Evolutionary conservation across 2,113 vertebrate species (phyloP), one percentile per base, ranked within the genome.

Genomic region (Melanerpes formicivorus): DNA sequence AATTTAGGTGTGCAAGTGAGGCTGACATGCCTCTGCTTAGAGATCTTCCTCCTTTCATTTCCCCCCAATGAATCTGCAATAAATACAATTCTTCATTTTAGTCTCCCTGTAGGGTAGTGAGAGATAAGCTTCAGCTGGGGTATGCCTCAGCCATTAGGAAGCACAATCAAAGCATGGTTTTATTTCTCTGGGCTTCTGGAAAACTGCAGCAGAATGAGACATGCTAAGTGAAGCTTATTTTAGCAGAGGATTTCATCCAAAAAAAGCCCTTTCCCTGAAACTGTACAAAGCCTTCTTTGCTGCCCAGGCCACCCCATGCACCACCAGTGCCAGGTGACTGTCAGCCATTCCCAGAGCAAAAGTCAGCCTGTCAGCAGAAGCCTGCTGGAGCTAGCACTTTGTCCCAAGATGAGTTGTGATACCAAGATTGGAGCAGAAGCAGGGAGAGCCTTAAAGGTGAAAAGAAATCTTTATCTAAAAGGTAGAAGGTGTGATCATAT

Each of bases 271-370:
- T 71, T 80, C 60, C 46, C 37, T 4, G 1, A 83, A 86, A 67
- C 50, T 0, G 0, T 30, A 67, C 26, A 30, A 52, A 54, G 48
- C 1, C 0, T 1, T 6, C 17, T 22, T 60, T 54, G 27, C 19
- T 81, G 64, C 37, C n/a, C 1, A 3, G 26, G 29, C 18, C 32
- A 44, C 18, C 50, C 34, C 2, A 0, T 0, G 1, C 16, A 84
- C 11, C 69, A 10, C 37, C 0, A 0, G 26, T 6, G 5, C 32
- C 44, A 46, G 19, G n/a, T 0, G 0, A 12, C 34, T 64, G 5
- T 18, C 0, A 0, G 14, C 42, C 2, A 0, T 67, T 80, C 59
- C 76, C 75, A 93, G 85, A 80, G 44, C 56, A 40, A 40, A 11
- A 37, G 37, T 91, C 37, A 64, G 77, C 65, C 85, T 93, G 77